Evolutionary conservation across 2,888 invertebrate genomes (phyloP).

Genomic region (Sepioteuthis lessoniana): DNA sequence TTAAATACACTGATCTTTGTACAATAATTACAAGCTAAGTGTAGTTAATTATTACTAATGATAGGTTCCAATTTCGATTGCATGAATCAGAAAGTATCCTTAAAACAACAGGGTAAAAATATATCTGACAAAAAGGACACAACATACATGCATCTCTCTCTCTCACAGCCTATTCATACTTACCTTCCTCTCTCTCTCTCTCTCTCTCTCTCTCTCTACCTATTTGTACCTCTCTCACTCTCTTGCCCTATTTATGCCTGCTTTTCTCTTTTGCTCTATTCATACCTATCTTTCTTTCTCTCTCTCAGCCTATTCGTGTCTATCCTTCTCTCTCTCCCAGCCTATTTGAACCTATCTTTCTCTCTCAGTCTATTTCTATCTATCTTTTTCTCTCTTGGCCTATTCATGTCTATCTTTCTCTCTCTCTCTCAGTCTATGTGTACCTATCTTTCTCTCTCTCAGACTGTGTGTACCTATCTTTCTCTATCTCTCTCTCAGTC

Average conservation of each 20-base stretch:
- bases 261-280: no score
- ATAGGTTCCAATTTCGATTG: slow-evolving; percentile 3
- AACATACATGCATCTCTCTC: neutral
- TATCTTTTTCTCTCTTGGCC: neutral
- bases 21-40: neutral
- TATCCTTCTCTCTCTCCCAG: no score
- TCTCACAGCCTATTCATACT: no score
- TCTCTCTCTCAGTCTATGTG: no score
- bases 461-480: no score
- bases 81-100: neutral
- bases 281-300: neutral
- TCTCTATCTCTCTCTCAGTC: neutral
- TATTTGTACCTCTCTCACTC: neutral
- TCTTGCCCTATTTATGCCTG: no score
- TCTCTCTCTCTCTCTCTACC: neutral
- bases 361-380: no score
- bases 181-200: no score
- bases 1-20: neutral
- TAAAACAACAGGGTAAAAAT: neutral
- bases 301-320: neutral
- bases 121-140: neutral
- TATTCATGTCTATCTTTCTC: neutral
- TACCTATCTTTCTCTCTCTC: no score
- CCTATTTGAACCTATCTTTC: no score
- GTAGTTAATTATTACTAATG: neutral